Conservation (phyloP, 2,888 invertebrate species). For the Drosophila limbata region DNA sequence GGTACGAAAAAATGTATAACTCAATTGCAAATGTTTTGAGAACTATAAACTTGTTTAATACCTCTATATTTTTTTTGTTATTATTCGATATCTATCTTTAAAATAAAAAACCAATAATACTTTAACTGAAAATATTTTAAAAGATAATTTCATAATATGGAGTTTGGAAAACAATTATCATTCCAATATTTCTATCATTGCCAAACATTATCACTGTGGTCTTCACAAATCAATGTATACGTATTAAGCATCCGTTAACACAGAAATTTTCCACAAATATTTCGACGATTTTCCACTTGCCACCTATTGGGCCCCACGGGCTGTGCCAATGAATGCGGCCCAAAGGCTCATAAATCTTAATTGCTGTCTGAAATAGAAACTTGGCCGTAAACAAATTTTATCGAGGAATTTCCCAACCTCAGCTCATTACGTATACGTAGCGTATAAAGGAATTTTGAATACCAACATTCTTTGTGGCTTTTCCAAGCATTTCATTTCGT, state of each 20-base stretch:
- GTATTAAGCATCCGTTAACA: constrained; percentile 4
- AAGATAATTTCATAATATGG: background rate
- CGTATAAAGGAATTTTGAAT: constrained; percentile 20
- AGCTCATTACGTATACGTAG: constrained; percentile 31
- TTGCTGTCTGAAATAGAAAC: constrained; percentile 25
- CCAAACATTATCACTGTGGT: background rate
- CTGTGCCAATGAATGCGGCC: constrained; percentile 12
- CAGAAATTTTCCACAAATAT: constrained; percentile 46
- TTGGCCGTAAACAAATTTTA: constrained; percentile 46
- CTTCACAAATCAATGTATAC: constrained; percentile 14
- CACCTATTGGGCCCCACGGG: constrained; percentile 7
- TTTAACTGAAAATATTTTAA: background rate
- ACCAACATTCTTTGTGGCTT: constrained; percentile 40
- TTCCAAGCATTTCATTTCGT: constrained; percentile 48
- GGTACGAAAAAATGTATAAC: background rate
- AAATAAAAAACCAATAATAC: background rate
- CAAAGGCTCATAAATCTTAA: constrained; percentile 46
- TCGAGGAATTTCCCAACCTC: constrained; percentile 45
- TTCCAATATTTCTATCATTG: constrained; percentile 8
- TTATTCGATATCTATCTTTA: too few species aligned
- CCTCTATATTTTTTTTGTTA: background rate
- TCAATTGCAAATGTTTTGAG: background rate
- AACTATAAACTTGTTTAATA: background rate
- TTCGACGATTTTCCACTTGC: constrained; percentile 38
- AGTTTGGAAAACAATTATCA: background rate